Evolutionary conservation across 2,113 vertebrate genomes (phyloP).

Genomic region (Ivindomyrus marchei): DNA sequence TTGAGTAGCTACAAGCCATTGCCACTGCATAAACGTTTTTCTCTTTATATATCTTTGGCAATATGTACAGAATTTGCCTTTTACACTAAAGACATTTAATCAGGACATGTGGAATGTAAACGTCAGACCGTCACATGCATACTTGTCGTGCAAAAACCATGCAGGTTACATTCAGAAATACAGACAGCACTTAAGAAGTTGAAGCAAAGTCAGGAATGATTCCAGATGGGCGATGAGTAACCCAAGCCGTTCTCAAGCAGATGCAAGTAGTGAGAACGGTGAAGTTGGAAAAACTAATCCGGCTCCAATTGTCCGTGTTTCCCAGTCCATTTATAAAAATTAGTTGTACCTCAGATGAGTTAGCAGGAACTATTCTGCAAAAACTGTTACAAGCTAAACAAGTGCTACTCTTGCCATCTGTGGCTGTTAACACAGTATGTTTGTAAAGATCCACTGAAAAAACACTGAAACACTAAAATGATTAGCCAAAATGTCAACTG

Average conservation of each 20-base stretch:
- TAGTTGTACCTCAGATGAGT: background rate
- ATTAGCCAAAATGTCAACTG: background rate
- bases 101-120: background rate
- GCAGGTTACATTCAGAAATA: background rate
- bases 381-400: background rate
- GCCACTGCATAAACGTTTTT: background rate
- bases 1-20: background rate
- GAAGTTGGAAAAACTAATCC: background rate
- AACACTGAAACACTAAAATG: background rate
- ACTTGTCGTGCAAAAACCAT: slow-evolving; percentile 18
- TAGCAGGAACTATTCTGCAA: background rate
- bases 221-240: background rate
- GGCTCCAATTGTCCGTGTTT: background rate
- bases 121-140: slow-evolving; percentile 11
- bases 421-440: background rate
- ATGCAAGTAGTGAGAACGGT: background rate
- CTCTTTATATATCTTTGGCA: background rate
- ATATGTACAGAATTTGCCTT: slow-evolving; percentile 11
- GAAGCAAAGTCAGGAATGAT: background rate
- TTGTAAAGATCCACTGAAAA: background rate
- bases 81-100: slow-evolving; percentile 6
- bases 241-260: background rate
- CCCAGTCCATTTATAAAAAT: background rate
- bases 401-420: background rate
- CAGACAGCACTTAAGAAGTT: background rate